Conservation (phyloP, 1,140 invertebrate species). For the Neodiprion fabricii region DNA sequence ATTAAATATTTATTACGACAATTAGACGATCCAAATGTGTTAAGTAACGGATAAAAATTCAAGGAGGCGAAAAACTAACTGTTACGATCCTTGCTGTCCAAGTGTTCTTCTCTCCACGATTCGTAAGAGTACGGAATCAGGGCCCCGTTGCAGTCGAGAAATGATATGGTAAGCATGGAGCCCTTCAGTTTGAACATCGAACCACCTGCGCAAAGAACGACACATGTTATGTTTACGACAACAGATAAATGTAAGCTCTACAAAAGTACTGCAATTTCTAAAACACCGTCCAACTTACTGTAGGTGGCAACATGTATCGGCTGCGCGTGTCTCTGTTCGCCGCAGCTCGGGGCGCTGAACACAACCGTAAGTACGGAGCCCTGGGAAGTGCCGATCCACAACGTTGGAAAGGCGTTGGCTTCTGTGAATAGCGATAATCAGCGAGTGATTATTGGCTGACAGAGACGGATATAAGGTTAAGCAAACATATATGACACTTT, state of each 20-base stretch:
- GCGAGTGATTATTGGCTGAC: too few species aligned
- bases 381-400: conserved; percentile 96
- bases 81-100: conserved; percentile 68
- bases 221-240: neutral
- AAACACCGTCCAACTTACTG: conserved; percentile 66
- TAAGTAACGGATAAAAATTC: conserved; percentile 32
- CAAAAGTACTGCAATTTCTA: conserved; percentile 1
- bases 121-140: conserved; percentile 85
- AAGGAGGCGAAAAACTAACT: conserved; percentile 59
- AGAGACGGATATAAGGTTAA: neutral
- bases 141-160: conserved; percentile 92
- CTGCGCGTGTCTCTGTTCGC: conserved; percentile 79
- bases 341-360: conserved; percentile 82
- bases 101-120: conserved; percentile 85
- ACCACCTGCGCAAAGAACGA: conserved; percentile 68
- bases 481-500: conserved; percentile 33
- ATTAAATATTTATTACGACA: conserved; percentile 5
- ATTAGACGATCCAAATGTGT: too few species aligned
- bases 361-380: conserved; percentile 93
- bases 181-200: conserved; percentile 95
- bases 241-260: neutral
- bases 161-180: conserved; percentile 90
- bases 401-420: conserved; percentile 78
- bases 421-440: conserved; percentile 65
- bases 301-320: conserved; percentile 90